phyloP scores from a whole-genome alignment of 2,888 invertebrate species.

The Marronus borbonicus region DNA sequence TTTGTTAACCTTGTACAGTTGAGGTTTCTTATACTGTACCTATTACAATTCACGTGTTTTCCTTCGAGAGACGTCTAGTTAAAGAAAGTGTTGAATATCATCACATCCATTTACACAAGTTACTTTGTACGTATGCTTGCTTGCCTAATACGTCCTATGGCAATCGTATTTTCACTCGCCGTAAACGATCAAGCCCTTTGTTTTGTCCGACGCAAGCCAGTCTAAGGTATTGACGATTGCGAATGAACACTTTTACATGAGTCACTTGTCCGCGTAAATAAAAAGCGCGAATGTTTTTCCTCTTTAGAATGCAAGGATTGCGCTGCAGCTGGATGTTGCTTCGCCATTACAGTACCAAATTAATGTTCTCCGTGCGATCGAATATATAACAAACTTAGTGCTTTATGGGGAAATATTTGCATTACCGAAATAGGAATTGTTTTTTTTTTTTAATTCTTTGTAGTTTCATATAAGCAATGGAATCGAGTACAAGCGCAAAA shows the following conservation, averaged over 20 bases:
- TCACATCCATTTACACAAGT: not conserved
- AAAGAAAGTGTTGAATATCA: not conserved
- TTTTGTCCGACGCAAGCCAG: not conserved
- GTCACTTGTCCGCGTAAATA: conserved; percentile 42
- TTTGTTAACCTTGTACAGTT: too few relatives aligned
- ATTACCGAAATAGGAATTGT: too few relatives aligned
- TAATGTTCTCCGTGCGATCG: too few relatives aligned
- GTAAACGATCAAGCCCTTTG: not conserved
- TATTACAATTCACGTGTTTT: too few relatives aligned
- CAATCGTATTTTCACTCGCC: conserved; percentile 1
- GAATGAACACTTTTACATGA: conserved; percentile 51
- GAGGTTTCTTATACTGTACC: too few relatives aligned
- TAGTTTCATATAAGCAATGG: too few relatives aligned
- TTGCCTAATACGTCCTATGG: not conserved
- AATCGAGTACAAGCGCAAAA: too few relatives aligned
- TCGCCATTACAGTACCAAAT: too few relatives aligned
- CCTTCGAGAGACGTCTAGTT: not conserved
- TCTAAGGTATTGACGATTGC: conserved; percentile 32
- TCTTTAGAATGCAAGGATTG: conserved; percentile 37
- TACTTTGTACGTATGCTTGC: not conserved
- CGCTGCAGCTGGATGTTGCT: too few relatives aligned
- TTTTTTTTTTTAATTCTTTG: too few relatives aligned
- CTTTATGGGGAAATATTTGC: too few relatives aligned
- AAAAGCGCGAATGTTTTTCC: conserved; percentile 45
- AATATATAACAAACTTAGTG: too few relatives aligned